Evolutionary conservation across 1,140 invertebrate species (phyloP).

Genomic region (Diabrotica undecimpunctata): DNA sequence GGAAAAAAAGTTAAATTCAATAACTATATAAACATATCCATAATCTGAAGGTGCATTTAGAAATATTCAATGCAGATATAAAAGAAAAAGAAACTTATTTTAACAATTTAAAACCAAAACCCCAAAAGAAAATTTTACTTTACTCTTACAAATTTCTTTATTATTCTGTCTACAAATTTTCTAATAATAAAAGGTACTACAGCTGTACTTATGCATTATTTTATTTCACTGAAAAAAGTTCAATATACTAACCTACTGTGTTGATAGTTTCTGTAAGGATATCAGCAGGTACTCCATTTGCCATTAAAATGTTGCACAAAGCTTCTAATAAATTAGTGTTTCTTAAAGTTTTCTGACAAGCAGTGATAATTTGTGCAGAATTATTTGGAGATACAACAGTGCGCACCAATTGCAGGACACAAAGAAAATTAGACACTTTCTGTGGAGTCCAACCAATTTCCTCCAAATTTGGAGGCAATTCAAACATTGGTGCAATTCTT

Average conservation of each 20-base stretch:
- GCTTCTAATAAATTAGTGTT: slow-evolving; percentile 76
- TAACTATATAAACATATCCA: too few relatives aligned
- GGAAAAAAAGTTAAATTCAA: too few relatives aligned
- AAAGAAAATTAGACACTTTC: slow-evolving; percentile 92
- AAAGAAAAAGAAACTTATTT: too few relatives aligned
- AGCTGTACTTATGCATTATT: too few relatives aligned
- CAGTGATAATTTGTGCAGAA: slow-evolving; percentile 56
- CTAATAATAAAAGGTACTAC: too few relatives aligned
- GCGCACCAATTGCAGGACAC: slow-evolving; percentile 85
- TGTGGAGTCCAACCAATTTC: slow-evolving; percentile 87
- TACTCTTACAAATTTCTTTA: too few relatives aligned
- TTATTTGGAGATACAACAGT: slow-evolving; percentile 52
- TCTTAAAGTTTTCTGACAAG: slow-evolving; percentile 87
- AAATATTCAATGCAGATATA: too few relatives aligned
- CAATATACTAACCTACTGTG: slow-evolving; percentile 57
- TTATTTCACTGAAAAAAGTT: too few relatives aligned
- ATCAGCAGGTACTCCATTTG: slow-evolving; percentile 93
- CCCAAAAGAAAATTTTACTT: too few relatives aligned
- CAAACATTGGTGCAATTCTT: slow-evolving; percentile 82
- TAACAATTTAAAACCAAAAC: too few relatives aligned
- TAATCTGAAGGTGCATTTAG: too few relatives aligned
- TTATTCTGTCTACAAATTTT: too few relatives aligned
- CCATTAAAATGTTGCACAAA: slow-evolving; percentile 89
- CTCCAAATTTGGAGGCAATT: slow-evolving; percentile 64
- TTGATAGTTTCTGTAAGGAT: slow-evolving; percentile 95